A percentile compares a stretch with the other conserved stretches of the same genome.
Evolutionary conservation across 1,140 invertebrate genomes (phyloP).

Genomic region (Anthonomus grandis): DNA sequence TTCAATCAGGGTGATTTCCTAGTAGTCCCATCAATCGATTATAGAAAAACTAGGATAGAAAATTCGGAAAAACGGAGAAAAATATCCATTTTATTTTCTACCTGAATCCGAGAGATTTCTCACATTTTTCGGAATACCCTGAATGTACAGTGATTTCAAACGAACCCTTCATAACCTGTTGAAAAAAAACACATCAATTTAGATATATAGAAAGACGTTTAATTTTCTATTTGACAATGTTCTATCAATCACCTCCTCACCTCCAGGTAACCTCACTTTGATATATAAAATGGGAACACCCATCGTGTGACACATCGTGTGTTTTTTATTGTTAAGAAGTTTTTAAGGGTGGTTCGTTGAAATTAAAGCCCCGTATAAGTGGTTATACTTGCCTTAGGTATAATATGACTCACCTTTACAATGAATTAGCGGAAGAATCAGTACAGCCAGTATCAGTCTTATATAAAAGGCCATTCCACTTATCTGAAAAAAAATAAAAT

Average conservation of each 20-base stretch:
- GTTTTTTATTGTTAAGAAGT: neutral
- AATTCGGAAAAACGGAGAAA: too few species aligned
- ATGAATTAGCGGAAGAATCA: conserved; percentile 15
- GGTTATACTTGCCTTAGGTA: neutral
- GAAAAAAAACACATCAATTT: too few species aligned
- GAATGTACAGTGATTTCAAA: too few species aligned
- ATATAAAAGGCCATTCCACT: conserved; percentile 14
- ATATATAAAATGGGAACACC: neutral
- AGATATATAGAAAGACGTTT: too few species aligned
- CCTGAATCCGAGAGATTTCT: too few species aligned
- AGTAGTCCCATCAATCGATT: too few species aligned
- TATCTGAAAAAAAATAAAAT: conserved; percentile 20
- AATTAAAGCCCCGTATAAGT: neutral
- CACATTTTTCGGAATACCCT: too few species aligned
- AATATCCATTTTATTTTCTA: too few species aligned
- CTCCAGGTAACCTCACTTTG: neutral
- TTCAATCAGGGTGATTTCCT: too few species aligned
- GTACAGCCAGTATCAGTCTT: conserved; percentile 8
- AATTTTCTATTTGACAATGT: neutral
- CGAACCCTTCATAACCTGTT: too few species aligned
- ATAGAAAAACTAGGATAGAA: too few species aligned
- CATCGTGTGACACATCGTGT: neutral
- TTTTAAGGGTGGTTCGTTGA: too few species aligned
- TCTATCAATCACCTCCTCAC: neutral
- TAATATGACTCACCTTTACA: conserved; percentile 15